phyloP scores from a whole-genome alignment of 2,888 invertebrate genomes.

The Taenaris catops region DNA sequence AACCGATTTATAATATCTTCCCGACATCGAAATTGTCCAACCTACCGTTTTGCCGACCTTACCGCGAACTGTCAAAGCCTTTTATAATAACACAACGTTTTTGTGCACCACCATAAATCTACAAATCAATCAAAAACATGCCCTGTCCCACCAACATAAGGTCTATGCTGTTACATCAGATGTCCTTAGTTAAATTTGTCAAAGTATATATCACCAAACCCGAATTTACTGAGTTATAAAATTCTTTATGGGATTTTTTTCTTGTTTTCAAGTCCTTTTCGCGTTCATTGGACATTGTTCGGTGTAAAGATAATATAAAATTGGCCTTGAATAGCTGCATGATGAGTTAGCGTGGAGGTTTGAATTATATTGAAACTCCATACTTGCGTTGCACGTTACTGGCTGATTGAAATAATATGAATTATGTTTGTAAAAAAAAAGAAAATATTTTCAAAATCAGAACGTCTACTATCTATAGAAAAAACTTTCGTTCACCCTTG shows the following conservation, averaged over 20 bases:
- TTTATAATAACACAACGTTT: slow-evolving; percentile 42
- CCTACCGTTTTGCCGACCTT: slow-evolving; percentile 71
- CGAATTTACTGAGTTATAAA: slow-evolving; percentile 70
- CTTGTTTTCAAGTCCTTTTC: slow-evolving; percentile 27
- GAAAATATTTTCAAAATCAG: too few relatives aligned
- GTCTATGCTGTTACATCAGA: not conserved
- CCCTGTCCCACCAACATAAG: slow-evolving; percentile 23
- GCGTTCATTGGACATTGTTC: slow-evolving; percentile 29
- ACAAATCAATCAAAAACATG: slow-evolving; percentile 20
- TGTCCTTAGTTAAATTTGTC: slow-evolving; percentile 23
- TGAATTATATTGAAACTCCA: too few relatives aligned
- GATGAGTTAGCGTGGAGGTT: too few relatives aligned
- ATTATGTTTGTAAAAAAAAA: too few relatives aligned
- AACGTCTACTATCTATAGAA: too few relatives aligned
- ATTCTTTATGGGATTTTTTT: slow-evolving; percentile 38
- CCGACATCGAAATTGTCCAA: slow-evolving; percentile 67
- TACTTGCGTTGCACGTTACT: too few relatives aligned
- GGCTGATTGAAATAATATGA: too few relatives aligned
- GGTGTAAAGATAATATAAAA: slow-evolving; percentile 15
- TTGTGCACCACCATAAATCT: slow-evolving; percentile 16
- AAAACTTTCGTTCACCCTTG: too few relatives aligned
- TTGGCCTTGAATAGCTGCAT: slow-evolving; percentile 11
- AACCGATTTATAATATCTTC: slow-evolving; percentile 61
- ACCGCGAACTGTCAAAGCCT: slow-evolving; percentile 74
- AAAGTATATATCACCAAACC: slow-evolving; percentile 60